phyloP scores from a whole-genome alignment of 2,113 vertebrate species.

The Platysteira castanea region DNA sequence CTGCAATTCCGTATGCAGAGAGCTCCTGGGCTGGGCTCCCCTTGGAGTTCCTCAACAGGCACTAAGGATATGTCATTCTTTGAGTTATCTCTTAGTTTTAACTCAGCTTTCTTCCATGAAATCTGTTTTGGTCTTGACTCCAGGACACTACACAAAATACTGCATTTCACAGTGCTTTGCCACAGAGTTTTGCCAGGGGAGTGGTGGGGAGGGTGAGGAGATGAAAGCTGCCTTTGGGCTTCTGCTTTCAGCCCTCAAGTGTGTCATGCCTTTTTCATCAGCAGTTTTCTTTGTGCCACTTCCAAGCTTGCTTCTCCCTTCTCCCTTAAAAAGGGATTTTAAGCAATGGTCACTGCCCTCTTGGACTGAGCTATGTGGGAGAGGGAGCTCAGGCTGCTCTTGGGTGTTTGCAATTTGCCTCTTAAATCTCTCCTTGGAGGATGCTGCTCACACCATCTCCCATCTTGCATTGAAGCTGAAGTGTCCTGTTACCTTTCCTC shows the following conservation, averaged over 20 bases:
- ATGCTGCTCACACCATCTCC: rapidly evolving
- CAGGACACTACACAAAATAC: neutral
- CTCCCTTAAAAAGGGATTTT: too few species aligned
- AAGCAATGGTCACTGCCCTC: neutral
- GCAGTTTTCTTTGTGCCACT: neutral
- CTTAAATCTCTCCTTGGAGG: neutral
- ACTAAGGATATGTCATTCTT: neutral
- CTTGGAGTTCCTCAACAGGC: neutral
- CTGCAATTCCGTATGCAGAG: neutral
- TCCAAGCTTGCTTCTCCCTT: neutral
- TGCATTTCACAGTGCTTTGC: neutral
- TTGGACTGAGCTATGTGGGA: neutral
- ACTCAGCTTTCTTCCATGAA: conserved; percentile 11
- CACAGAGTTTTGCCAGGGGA: neutral
- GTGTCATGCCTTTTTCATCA: neutral
- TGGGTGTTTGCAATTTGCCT: neutral
- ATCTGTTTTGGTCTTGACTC: neutral
- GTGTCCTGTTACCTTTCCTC: neutral
- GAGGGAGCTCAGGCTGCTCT: neutral
- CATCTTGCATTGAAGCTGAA: rapidly evolving
- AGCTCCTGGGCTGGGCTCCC: neutral
- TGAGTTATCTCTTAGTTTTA: conserved; percentile 17
- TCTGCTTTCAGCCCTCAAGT: neutral
- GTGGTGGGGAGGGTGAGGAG: neutral
- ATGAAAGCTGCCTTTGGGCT: neutral